A percentile compares a stretch with the other conserved stretches of the same genome.
These are phyloP conservation scores for Coleophora flavipennella DNA, from an alignment of 2,888 invertebrate species.

Conservation along the genomic window DNA sequence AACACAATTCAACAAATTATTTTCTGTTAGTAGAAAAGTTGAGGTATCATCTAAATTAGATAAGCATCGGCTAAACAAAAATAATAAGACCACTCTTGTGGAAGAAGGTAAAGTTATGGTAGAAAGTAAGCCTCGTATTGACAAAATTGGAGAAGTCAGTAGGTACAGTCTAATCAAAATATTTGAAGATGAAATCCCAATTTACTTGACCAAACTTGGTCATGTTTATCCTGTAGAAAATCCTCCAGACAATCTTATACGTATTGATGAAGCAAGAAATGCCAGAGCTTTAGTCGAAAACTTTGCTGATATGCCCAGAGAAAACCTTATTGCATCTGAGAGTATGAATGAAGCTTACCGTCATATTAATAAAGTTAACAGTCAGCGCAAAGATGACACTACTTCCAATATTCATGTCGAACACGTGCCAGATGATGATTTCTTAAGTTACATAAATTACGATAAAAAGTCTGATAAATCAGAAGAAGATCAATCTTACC, in stretches of 20 bases:
- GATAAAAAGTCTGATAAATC: slow-evolving; percentile 42
- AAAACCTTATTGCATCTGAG: slow-evolving; percentile 63
- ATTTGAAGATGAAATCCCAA: slow-evolving; percentile 73
- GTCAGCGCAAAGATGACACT: slow-evolving; percentile 19
- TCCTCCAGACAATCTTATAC: slow-evolving; percentile 60
- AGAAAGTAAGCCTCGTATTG: slow-evolving; percentile 74
- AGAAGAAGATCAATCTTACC: slow-evolving; percentile 27
- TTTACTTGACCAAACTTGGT: slow-evolving; percentile 60
- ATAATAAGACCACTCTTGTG: slow-evolving; percentile 64
- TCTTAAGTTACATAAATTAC: slow-evolving; percentile 51
- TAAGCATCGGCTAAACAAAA: slow-evolving; percentile 71
- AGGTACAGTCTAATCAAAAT: slow-evolving; percentile 79
- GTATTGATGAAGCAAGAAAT: slow-evolving; percentile 65
- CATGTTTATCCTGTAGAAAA: slow-evolving; percentile 65
- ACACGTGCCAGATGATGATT: slow-evolving; percentile 41
- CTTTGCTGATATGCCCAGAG: slow-evolving; percentile 48
- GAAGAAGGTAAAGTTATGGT: slow-evolving; percentile 68
- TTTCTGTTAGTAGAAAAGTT: slow-evolving; percentile 79
- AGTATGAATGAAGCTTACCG: slow-evolving; percentile 65
- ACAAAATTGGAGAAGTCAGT: slow-evolving; percentile 80
- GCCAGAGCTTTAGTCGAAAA: slow-evolving; percentile 50
- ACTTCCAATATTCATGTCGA: slow-evolving; percentile 27
- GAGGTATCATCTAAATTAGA: slow-evolving; percentile 78
- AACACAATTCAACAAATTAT: slow-evolving; percentile 73
- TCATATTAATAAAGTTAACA: slow-evolving; percentile 38